Percentiles rank a stretch among this genome's conserved stretches.
phyloP scores from a whole-genome alignment of 2,888 invertebrate genomes.

The Papilio elwesi region DNA sequence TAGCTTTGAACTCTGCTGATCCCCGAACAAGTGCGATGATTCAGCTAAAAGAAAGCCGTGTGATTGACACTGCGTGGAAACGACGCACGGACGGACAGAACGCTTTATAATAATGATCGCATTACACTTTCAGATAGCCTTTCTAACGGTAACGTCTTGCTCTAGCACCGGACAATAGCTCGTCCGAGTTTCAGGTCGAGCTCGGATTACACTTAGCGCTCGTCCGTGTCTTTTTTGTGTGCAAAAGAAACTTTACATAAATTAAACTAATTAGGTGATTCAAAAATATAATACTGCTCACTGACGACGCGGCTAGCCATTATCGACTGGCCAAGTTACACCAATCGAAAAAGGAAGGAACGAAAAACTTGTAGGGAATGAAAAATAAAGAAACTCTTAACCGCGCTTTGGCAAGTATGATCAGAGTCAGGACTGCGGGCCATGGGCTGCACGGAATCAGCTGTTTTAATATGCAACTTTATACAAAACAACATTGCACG shows the following conservation, averaged over 20 bases:
- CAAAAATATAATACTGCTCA: background rate
- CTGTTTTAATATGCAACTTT: too few relatives aligned
- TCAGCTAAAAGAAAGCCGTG: background rate
- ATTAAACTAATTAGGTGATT: background rate
- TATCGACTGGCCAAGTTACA: background rate
- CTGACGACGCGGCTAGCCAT: background rate
- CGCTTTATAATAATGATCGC: constrained; percentile 2
- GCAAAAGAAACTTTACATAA: background rate
- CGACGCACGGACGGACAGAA: constrained; percentile 7
- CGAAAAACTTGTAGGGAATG: too few relatives aligned
- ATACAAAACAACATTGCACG: background rate
- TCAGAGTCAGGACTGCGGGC: too few relatives aligned
- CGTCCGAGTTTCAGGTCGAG: background rate
- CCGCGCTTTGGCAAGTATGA: too few relatives aligned
- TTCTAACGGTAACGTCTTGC: constrained; percentile 2
- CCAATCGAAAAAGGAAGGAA: background rate
- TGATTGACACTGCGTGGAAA: constrained; percentile 16
- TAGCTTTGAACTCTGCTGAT: background rate
- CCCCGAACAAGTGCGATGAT: background rate
- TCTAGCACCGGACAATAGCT: background rate
- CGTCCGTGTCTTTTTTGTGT: constrained; percentile 10
- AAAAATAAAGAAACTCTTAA: too few relatives aligned
- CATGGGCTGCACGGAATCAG: too few relatives aligned
- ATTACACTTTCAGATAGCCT: constrained; percentile 14
- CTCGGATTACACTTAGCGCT: background rate